Conservation (phyloP, 2,113 vertebrate genomes). For the Neogale vison region DNA sequence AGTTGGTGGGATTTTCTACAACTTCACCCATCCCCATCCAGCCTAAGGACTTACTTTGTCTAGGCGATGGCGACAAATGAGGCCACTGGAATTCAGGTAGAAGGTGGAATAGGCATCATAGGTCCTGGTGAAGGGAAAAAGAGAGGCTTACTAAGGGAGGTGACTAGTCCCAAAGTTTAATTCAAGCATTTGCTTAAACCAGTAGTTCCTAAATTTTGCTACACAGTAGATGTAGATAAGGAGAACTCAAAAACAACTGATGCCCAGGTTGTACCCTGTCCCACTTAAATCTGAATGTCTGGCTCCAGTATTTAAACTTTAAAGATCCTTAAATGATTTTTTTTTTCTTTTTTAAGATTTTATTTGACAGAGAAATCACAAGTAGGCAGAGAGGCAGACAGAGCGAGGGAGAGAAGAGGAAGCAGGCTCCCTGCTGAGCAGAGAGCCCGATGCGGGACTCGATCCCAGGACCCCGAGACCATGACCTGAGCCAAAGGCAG, state of each 20-base stretch:
- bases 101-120: constrained; percentile 95
- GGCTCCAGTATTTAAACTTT: neutral
- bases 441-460: too few species aligned
- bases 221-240: neutral
- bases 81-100: constrained; percentile 90
- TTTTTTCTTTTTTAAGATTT: too few species aligned
- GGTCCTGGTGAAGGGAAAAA: constrained; percentile 85
- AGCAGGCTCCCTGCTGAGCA: too few species aligned
- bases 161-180: neutral
- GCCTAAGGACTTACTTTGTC: constrained; percentile 87
- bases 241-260: neutral
- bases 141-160: neutral
- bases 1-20: neutral
- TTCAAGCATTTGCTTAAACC: neutral
- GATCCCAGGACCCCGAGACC: too few species aligned
- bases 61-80: constrained; percentile 91
- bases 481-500: too few species aligned
- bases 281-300: neutral
- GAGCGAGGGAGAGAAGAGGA: too few species aligned
- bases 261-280: neutral
- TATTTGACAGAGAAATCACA: too few species aligned
- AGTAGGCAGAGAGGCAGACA: too few species aligned
- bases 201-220: neutral
- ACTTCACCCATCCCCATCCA: neutral
- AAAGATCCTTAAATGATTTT: neutral